Evolutionary conservation across 2,797 vertebrate species (phyloP).

Genomic region (Sternarchorhynchus goeldii): DNA sequence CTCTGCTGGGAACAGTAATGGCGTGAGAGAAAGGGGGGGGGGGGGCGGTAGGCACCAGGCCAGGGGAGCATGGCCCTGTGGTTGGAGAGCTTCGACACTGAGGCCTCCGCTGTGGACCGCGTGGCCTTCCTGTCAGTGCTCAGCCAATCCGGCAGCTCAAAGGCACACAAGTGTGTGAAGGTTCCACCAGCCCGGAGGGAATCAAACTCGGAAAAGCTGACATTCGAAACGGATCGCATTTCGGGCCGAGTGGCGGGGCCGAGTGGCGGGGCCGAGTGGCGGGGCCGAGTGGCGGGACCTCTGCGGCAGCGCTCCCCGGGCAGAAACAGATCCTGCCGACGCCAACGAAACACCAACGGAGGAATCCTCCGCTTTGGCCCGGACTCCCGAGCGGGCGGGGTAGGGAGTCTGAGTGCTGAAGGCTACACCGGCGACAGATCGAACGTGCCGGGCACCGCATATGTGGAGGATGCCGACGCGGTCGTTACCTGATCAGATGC

Average conservation of each 20-base stretch:
- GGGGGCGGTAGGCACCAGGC: conserved; percentile 25
- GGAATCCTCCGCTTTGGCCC: not conserved
- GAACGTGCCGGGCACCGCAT: conserved; percentile 7
- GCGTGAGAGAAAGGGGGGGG: conserved; percentile 62
- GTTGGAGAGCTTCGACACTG: conserved; percentile 9
- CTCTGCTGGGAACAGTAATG: conserved; percentile 61
- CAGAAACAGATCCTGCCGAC: conserved; percentile 1
- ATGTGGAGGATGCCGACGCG: conserved; percentile 33
- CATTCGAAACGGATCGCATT: conserved; percentile 24
- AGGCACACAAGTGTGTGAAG: not conserved
- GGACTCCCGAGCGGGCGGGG: not conserved
- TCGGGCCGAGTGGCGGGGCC: not conserved
- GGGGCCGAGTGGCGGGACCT: not conserved
- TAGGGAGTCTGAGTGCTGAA: conserved; percentile 8
- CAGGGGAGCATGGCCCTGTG: conserved; percentile 3
- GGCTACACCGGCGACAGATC: conserved; percentile 5
- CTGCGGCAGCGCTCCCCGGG: not conserved
- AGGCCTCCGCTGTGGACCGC: conserved; percentile 10
- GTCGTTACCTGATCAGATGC: conserved; percentile 34
- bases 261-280: not conserved
- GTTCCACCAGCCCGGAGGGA: not conserved
- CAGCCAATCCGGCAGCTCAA: not conserved
- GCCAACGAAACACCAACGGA: conserved; percentile 18
- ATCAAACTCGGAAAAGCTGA: conserved; percentile 32
- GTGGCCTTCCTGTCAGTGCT: not conserved